A percentile compares a stretch with the other conserved stretches of the same genome.
Conservation (phyloP, 2,113 vertebrate genomes). For the Donacobius atricapilla region DNA sequence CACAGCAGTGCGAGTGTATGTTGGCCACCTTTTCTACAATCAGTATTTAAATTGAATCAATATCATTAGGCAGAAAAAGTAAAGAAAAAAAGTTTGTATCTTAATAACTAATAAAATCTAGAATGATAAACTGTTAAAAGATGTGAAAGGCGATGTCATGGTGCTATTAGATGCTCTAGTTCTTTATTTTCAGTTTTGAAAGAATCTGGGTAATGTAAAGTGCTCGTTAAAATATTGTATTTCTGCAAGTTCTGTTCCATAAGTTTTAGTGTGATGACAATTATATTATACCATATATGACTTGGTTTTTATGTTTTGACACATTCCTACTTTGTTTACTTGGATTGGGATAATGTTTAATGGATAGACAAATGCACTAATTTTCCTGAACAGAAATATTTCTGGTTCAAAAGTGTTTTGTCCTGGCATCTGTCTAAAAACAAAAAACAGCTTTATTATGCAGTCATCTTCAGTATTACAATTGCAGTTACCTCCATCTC, state of each 20-base stretch:
- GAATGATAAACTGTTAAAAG: not conserved
- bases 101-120: not conserved
- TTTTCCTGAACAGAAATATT: not conserved
- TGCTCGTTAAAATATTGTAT: not conserved
- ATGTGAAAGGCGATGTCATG: not conserved
- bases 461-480: not conserved
- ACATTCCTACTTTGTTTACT: not conserved
- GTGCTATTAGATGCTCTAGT: not conserved
- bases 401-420: not conserved
- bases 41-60: not conserved
- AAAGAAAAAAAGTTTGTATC: not conserved
- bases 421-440: not conserved
- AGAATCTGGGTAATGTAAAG: not conserved
- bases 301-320: not conserved
- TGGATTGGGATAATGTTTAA: not conserved
- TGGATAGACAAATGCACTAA: not conserved
- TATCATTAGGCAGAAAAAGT: not conserved
- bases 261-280: not conserved
- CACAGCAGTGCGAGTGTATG: not conserved
- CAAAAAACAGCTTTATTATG: not conserved
- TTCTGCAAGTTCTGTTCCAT: not conserved
- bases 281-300: not conserved
- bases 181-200: not conserved
- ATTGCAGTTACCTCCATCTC: conserved; percentile 84
- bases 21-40: not conserved